Evolutionary conservation across 2,797 vertebrate species (phyloP), one percentile per base, ranked within the genome.

Genomic region (Danio kyathit): DNA sequence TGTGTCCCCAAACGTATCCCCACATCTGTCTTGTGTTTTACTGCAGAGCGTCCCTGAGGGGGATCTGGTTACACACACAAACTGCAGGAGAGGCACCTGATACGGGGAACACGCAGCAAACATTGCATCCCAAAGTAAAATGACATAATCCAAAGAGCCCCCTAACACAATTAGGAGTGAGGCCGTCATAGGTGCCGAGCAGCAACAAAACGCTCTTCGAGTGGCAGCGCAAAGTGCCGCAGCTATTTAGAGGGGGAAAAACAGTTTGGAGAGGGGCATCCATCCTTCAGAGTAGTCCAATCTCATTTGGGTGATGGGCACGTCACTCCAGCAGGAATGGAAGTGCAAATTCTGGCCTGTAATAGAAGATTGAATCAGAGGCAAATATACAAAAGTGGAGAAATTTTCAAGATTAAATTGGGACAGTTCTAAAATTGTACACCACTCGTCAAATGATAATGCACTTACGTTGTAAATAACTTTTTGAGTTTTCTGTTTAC

Each of bases 1-100:
- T 79, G 79, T 80, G 76, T 52, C 38, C 57, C 46, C 61, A 54
- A 71, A 54, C 72, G 75, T 66, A 56, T 76, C 72, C 84, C 79
- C 59, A 14, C 75, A 57, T 74, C 67, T 77, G 51, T 75, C 17
- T 75, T 80, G 10, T 82, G 17, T 67, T 70, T 86, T 40, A 76
- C 81, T 77, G 75, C n/a, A 69, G 21, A 60, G 83, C 74, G 78
- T 87, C 85, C 82, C 86, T 52, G 80, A 78, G 85, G 90, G 83
- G 87, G 89, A 72, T 93, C 88, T 81, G 74, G 87, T 93, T 93
- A 90, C 90, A 79, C 76, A 90, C 87, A 80, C 84, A 54, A 70
- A 87, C 87, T 87, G 86, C 87, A 87, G 82, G 64, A 74, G 64
- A 60, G 88, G 82, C 89, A 92, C 87, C 87, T 87, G 90, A 93